Evolutionary conservation across 2,797 vertebrate genomes (phyloP), one percentile per base, ranked within the genome.

Genomic region (Hyperoplus lanceolatus): DNA sequence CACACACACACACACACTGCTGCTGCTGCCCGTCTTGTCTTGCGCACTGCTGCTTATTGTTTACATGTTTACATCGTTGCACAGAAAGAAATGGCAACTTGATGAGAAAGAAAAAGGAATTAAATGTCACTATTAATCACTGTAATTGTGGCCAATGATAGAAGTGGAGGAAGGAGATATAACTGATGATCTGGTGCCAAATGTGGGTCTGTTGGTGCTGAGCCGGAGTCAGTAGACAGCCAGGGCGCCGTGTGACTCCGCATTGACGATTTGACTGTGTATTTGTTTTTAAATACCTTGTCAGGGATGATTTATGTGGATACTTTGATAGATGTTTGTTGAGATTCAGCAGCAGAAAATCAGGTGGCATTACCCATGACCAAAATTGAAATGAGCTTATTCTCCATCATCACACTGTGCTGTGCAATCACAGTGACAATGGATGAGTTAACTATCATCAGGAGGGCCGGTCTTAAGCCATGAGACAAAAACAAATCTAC

Each of bases 251-350:
- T 63, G 65, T 75, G 77, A 73, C 61, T 86, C 49, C 59, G 68
- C 64, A 45, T 78, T 85, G 73, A 70, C 63, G 73, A 73, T 82
- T 80, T 75, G 70, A 83, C 79, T 63, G 79, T 89, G 77, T 73
- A 89, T 93, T 92, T 91, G 80, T 86, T 93, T 93, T 92, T 89
- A 92, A 95, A 94, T 80, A 82, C 88, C 83, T 87, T 93, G 93
- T 94, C 94, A 92, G 82, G 49, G 81, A 89, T 92, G 85, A 95
- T 95, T 95, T 90, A 91, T 93, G 90, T 77, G 79, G 60, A 75
- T 55, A 77, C 71, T 81, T 89, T 92, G 93, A 94, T 87, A 78
- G 89, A 87, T 89, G 84, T 87, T 93, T 93, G 81, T 93, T 86
- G 78, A 89, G 84, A 90, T 89, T 87, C 87, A 80, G 78, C 76